Evolutionary conservation across 2,113 vertebrate genomes (phyloP).

Genomic region (Tapirus terrestris): DNA sequence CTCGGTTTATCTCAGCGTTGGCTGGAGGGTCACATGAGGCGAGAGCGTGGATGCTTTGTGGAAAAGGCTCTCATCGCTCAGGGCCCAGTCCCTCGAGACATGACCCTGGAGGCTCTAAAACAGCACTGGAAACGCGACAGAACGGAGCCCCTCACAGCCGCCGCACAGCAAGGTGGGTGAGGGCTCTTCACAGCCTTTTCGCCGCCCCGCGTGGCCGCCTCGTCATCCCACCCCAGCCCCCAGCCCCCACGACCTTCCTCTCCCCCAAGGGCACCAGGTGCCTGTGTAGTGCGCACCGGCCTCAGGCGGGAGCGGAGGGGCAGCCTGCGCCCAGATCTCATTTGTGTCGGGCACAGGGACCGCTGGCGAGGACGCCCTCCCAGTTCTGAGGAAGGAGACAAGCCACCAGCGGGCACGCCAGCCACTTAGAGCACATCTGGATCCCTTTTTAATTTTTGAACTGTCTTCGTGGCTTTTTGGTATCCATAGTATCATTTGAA

Average conservation of each 20-base stretch:
- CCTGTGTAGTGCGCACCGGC: neutral
- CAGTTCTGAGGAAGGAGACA: neutral
- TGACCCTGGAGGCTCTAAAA: neutral
- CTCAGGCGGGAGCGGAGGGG: neutral
- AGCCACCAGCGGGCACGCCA: neutral
- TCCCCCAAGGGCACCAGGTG: too few species aligned
- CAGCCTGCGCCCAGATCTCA: neutral
- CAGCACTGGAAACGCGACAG: neutral
- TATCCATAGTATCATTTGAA: neutral
- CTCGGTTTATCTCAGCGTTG: neutral
- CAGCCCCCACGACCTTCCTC: rapidly evolving
- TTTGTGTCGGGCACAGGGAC: too few species aligned
- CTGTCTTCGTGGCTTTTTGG: neutral
- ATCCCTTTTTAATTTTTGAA: neutral
- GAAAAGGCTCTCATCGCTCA: neutral
- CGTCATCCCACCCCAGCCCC: neutral
- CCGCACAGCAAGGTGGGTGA: neutral
- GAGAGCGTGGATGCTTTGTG: neutral
- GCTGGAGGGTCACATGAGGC: neutral
- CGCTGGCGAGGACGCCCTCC: neutral
- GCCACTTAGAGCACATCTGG: neutral
- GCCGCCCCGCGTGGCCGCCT: neutral
- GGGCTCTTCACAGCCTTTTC: neutral
- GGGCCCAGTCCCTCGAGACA: neutral
- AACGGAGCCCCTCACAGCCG: neutral